Evolutionary conservation across 1,140 invertebrate species (phyloP).

Genomic region (Diorhabda elongata): DNA sequence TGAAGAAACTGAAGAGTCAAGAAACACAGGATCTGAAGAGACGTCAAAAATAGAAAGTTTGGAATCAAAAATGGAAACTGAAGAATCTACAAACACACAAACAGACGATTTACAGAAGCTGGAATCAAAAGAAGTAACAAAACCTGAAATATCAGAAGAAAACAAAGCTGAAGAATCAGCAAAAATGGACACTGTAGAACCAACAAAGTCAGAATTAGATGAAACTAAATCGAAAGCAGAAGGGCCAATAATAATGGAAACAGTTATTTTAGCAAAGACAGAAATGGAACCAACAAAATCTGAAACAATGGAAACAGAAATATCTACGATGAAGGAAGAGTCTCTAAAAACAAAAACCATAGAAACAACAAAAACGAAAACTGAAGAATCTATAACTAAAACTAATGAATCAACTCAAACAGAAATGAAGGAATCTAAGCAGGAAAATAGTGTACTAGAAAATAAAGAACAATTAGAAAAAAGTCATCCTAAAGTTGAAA

Average conservation of each 20-base stretch:
- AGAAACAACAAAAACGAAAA: conserved; percentile 4
- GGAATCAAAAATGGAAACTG: conserved; percentile 7
- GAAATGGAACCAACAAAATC: conserved; percentile 6
- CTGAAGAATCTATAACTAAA: neutral
- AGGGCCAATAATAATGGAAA: conserved; percentile 22
- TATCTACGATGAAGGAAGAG: neutral
- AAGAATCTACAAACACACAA: conserved; percentile 17
- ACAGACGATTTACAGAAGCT: neutral
- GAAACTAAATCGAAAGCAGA: conserved; percentile 4
- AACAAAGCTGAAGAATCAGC: conserved; percentile 4
- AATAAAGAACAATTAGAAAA: conserved; percentile 6
- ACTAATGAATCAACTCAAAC: too few species aligned
- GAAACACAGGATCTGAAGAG: neutral
- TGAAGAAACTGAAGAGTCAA: conserved; percentile 5
- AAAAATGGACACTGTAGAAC: conserved; percentile 18
- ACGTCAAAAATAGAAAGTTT: neutral
- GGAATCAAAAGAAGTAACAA: neutral
- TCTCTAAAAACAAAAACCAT: neutral
- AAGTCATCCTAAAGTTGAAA: neutral
- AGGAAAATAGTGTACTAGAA: conserved; percentile 5
- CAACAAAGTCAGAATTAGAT: conserved; percentile 11
- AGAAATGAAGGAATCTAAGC: conserved; percentile 10
- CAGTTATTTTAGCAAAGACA: conserved; percentile 18
- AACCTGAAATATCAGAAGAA: conserved; percentile 5
- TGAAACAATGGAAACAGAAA: neutral